Evolutionary conservation across 2,113 vertebrate genomes (phyloP).

Genomic region (Ceyx margarethae): DNA sequence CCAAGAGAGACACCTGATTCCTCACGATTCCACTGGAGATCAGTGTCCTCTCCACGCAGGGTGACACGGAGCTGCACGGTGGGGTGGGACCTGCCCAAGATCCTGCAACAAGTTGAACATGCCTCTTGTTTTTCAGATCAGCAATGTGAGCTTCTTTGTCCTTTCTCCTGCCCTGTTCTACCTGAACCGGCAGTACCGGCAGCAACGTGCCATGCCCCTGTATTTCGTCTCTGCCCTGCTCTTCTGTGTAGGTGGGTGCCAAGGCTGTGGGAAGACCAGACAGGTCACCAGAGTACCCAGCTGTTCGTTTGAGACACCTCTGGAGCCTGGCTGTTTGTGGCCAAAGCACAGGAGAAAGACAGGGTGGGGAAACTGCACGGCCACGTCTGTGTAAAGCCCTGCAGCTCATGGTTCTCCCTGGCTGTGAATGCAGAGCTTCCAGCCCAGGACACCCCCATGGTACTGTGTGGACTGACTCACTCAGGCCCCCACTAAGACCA

Average conservation of each 20-base stretch:
- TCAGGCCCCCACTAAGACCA: not conserved
- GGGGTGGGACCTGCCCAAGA: not conserved
- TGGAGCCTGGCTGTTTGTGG: not conserved
- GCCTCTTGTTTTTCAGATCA: slow-evolving; percentile 77
- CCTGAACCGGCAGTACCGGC: slow-evolving; percentile 84
- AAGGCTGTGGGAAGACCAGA: not conserved
- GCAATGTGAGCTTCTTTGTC: slow-evolving; percentile 89
- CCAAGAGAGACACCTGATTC: not conserved
- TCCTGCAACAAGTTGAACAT: not conserved
- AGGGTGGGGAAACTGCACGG: not conserved
- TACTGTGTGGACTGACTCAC: not conserved
- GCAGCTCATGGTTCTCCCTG: not conserved
- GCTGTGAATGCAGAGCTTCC: not conserved
- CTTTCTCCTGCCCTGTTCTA: slow-evolving; percentile 86
- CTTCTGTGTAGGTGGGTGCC: slow-evolving; percentile 81
- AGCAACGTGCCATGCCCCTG: slow-evolving; percentile 74
- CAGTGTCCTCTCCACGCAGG: not conserved
- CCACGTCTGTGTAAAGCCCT: accelerated
- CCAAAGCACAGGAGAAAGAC: not conserved
- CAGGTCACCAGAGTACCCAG: not conserved
- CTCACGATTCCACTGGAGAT: accelerated
- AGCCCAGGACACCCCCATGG: not conserved
- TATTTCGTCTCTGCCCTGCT: slow-evolving; percentile 80
- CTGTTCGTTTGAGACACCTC: not conserved
- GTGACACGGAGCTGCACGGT: not conserved